A percentile compares a stretch with the other conserved stretches of the same genome.
Evolutionary conservation across 2,113 vertebrate genomes (phyloP).

Genomic region (Pterocles orientalis): DNA sequence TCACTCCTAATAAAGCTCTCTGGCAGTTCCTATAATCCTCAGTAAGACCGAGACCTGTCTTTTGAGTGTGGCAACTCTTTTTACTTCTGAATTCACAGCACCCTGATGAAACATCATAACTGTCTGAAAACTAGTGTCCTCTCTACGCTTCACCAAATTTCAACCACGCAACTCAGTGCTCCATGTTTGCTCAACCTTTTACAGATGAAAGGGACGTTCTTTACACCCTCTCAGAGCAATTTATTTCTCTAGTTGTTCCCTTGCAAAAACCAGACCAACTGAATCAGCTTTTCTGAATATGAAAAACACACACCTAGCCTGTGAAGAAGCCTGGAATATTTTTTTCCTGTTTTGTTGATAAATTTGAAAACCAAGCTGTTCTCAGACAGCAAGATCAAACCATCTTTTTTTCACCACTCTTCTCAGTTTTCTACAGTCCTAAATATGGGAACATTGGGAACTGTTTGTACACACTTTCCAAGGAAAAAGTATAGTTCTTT

Average conservation of each 20-base stretch:
- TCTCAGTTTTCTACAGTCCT: background rate
- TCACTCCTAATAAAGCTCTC: background rate
- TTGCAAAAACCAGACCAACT: background rate
- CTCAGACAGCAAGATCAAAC: background rate
- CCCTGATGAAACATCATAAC: background rate
- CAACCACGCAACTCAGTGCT: background rate
- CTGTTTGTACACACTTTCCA: background rate
- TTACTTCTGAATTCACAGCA: background rate
- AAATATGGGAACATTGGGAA: background rate
- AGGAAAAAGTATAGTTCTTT: background rate
- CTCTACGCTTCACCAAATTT: background rate
- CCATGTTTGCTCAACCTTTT: background rate
- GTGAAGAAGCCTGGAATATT: background rate
- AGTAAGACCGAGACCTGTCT: accelerated
- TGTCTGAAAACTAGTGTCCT: background rate
- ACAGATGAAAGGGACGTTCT: background rate
- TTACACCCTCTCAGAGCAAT: background rate
- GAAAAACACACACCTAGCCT: background rate
- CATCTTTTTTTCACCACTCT: background rate
- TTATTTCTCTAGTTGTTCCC: background rate
- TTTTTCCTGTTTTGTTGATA: background rate
- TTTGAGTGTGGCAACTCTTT: background rate
- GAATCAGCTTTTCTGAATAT: background rate
- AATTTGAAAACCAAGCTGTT: background rate
- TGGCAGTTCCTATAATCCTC: background rate